Conservation (phyloP, 2,888 invertebrate genomes). For the Lasioglossum figueresi region DNA sequence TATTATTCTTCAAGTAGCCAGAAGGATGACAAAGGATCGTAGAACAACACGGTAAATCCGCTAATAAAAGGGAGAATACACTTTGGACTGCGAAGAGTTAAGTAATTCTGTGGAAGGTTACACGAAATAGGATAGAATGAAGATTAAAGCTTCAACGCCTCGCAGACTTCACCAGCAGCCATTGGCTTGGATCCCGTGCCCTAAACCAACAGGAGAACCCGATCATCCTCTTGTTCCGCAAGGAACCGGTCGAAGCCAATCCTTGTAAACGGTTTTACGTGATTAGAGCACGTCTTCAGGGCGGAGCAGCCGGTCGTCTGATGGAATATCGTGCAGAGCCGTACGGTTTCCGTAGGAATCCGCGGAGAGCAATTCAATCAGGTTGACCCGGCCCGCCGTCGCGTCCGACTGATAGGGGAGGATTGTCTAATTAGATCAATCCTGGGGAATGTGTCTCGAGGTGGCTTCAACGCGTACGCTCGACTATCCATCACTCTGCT, state of each 20-base stretch:
- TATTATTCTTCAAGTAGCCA: too few relatives aligned
- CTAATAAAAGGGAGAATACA: neutral
- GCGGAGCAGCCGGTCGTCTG: constrained; percentile 18
- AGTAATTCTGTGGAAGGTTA: neutral
- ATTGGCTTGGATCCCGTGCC: neutral
- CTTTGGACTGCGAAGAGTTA: neutral
- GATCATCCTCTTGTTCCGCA: neutral
- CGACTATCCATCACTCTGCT: constrained; percentile 46
- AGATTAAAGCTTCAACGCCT: neutral
- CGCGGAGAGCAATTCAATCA: constrained; percentile 58
- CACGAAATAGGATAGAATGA: neutral
- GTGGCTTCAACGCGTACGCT: constrained; percentile 44
- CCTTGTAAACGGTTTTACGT: constrained; percentile 29
- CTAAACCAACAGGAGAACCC: neutral
- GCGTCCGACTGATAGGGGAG: constrained; percentile 39
- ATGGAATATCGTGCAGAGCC: constrained; percentile 29
- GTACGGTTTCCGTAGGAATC: constrained; percentile 13
- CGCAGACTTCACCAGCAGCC: neutral
- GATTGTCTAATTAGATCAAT: constrained; percentile 65
- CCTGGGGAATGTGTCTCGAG: constrained; percentile 55
- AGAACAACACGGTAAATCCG: neutral
- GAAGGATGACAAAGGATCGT: too few relatives aligned
- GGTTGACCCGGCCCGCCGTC: constrained; percentile 10
- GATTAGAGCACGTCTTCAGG: constrained; percentile 47
- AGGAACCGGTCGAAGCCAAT: constrained; percentile 17